A percentile compares a stretch with the other conserved stretches of the same genome.
Conservation (phyloP, 2,888 invertebrate genomes). For the Coelogynopora nodosa region DNA sequence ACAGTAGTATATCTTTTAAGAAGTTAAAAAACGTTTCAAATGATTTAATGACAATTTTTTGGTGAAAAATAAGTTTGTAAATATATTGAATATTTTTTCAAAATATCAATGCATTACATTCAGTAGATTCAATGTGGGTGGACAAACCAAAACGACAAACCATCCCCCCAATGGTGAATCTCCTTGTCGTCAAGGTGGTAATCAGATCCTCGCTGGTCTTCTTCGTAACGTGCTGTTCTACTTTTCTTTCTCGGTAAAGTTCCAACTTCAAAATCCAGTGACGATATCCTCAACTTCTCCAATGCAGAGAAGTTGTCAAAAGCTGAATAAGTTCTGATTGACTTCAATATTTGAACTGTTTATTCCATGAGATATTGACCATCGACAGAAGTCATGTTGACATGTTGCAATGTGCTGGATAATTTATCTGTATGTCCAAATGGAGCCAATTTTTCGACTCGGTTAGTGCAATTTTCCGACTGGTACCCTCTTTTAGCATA, state of each 20-base stretch:
- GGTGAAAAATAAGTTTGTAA: no score
- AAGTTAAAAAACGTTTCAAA: no score
- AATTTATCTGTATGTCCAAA: slow-evolving; percentile 31
- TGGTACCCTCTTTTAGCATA: no score
- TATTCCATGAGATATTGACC: not conserved
- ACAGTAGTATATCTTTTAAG: no score
- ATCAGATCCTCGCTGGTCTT: not conserved
- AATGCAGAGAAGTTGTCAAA: not conserved
- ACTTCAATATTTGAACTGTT: not conserved
- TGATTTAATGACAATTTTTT: no score
- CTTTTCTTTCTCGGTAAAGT: slow-evolving; percentile 17
- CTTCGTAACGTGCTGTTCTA: not conserved
- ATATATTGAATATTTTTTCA: no score
- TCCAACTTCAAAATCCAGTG: slow-evolving; percentile 10
- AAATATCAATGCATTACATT: no score
- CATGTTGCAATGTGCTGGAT: slow-evolving; percentile 13
- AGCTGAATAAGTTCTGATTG: not conserved
- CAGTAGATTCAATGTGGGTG: no score
- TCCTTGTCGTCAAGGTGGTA: not conserved
- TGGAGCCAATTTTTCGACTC: no score
- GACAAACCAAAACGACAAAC: no score
- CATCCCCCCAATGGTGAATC: no score
- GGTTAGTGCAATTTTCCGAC: no score
- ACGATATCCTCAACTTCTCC: not conserved
- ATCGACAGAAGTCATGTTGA: slow-evolving; percentile 14